Conservation (phyloP, 2,888 invertebrate species). For the Amphipyra tragopoginis region DNA sequence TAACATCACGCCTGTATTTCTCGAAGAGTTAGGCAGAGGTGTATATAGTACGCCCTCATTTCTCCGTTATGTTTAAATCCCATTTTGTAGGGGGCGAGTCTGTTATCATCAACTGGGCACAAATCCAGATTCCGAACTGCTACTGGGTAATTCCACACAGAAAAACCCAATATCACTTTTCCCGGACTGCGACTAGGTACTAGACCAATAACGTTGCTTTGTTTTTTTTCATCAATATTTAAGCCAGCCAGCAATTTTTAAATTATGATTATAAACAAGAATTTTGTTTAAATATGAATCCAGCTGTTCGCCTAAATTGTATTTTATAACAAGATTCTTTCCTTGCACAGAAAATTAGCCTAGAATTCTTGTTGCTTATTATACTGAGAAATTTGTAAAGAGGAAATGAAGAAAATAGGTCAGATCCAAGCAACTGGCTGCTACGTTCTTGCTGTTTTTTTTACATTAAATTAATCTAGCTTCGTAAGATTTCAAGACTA, state of each 20-base stretch:
- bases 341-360: neutral
- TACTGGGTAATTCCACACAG: too few relatives aligned
- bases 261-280: neutral
- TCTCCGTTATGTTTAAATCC: too few relatives aligned
- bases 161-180: too few relatives aligned
- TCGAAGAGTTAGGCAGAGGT: too few relatives aligned
- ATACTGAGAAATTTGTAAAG: conserved; percentile 6
- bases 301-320: neutral
- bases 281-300: neutral
- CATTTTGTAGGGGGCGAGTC: too few relatives aligned
- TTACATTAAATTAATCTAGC: conserved; percentile 1
- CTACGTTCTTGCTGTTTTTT: neutral
- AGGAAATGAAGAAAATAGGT: conserved; percentile 6
- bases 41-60: too few relatives aligned
- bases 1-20: too few relatives aligned
- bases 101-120: too few relatives aligned
- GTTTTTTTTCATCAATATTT: neutral
- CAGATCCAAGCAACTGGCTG: neutral
- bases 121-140: too few relatives aligned
- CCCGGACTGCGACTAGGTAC: too few relatives aligned
- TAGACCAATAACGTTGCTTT: too few relatives aligned
- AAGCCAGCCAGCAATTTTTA: neutral
- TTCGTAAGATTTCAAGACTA: neutral
- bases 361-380: conserved; percentile 5
- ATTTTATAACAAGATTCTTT: neutral